Evolutionary conservation across 1,140 invertebrate genomes (phyloP), one percentile per base, ranked within the genome.

Genomic region (Aradophagus sp.): DNA sequence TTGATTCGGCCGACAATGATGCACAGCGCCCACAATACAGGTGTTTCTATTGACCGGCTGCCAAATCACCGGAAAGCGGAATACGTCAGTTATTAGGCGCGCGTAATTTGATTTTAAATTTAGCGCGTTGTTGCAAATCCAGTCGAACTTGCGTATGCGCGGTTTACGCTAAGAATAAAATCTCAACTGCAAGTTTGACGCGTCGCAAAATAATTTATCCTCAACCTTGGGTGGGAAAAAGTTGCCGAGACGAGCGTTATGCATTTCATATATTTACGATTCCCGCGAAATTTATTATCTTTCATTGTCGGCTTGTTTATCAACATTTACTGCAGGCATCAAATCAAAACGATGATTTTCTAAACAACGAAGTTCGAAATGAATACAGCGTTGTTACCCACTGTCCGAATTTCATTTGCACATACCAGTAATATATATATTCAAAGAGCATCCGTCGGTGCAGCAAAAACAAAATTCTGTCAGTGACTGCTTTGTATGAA

Each of bases 31-130:
- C 19, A 35, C 44, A 26, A 45, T 36, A 45, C 71, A 71, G 67
- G 71, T 66, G 50, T 53, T 42, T 27, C 12, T 56, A 44, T 74
- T 74, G 69, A 75, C 19, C 14, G 0, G 5, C 0, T 66, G 67
- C 74, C 71, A 73, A 71, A 29, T 17, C 31, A 65, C 58, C 58
- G 55, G 45, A 58, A 69, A 69, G 38, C 50, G 41, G 16, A 48
- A 65, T 52, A 55, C 20, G 13, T 68, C 58, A 65, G 42, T 68
- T 70, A 42, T 56, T 42, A 45, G 45, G 67, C 45, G 59, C 52
- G 15, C 39, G 20, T 69, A 71, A 78, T 77, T 79, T 73, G 58
- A 74, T 34, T 44, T 77, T 58, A 77, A 79, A 77, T 78, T 77
- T 75, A 68, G 52, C 65, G 68, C 68, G 45, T 68, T 65, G 50